Evolutionary conservation across 2,113 vertebrate species (phyloP), one percentile per base, ranked within the genome.

Genomic region (Ranitomeya variabilis): DNA sequence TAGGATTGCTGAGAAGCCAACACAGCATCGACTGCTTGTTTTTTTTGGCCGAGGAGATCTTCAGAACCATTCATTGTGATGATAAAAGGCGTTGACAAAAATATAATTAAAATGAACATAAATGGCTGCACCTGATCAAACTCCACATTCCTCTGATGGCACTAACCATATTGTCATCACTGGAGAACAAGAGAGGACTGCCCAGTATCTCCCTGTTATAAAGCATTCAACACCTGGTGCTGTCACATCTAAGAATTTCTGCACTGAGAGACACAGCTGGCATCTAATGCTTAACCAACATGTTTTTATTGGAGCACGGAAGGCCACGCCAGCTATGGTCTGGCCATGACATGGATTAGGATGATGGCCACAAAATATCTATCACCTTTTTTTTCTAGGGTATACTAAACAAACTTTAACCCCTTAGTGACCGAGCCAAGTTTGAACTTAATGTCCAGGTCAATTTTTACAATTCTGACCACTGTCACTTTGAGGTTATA

Each of bases 71-170:
- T 78, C 23, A 23, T 64, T n/a, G 16, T 52, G 62, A 51, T 83
- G 19, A 59, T 85, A 85, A 76, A 45, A 76, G 69, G 19, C 18
- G 37, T n/a, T 62, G 57, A 66, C 51, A 77, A 54, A 51, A 78
- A 64, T 51, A 74, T 77, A 64, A 52, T 77, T 9, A 78, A 59
- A 66, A 45, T 60, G 18, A n/a, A 74, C n/a, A 71, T 57, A 57
- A 86, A 45, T 77, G 54, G 4, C 55, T 86, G 84, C 73, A 86
- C 73, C 71, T 86, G 73, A 64, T 78, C 69, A 86, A 86, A 86
- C 85, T 62, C n/a, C 85, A 86, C 85, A 86, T 86, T 86, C 73
- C 45, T 86, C 71, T 86, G 45, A 78, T 86, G 15, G 21, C 31
- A 76, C n/a, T 23, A 66, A 62, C 31, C 57, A 78, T 57, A 51